Conservation (phyloP, 2,797 vertebrate genomes). For the Perdix hodgsoniae region DNA sequence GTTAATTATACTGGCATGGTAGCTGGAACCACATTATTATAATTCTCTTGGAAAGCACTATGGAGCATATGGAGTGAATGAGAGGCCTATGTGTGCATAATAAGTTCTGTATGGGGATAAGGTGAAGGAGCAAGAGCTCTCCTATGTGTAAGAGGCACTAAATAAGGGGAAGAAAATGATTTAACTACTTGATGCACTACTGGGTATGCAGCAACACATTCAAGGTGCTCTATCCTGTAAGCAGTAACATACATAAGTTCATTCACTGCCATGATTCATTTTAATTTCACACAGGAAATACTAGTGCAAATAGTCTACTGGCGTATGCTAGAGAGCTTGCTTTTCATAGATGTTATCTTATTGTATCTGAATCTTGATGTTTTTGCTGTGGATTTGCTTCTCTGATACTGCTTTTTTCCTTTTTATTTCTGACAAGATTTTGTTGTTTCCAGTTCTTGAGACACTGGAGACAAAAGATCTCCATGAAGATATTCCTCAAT, state of each 20-base stretch:
- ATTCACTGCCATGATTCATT: neutral
- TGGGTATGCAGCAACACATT: neutral
- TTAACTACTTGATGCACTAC: conserved; percentile 65
- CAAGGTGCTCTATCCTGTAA: conserved; percentile 33
- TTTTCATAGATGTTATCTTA: neutral
- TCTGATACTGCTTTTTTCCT: neutral
- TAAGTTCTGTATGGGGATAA: conserved; percentile 69
- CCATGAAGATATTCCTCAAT: neutral
- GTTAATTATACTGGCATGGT: conserved; percentile 37
- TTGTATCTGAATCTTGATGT: neutral
- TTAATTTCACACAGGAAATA: conserved; percentile 23
- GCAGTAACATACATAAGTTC: conserved; percentile 13
- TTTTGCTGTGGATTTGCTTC: neutral
- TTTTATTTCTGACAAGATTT: neutral
- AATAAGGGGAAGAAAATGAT: conserved; percentile 62
- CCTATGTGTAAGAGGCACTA: conserved; percentile 65
- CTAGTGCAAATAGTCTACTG: neutral
- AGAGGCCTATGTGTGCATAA: conserved; percentile 63
- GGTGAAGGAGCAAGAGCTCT: conserved; percentile 74
- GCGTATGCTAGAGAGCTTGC: neutral
- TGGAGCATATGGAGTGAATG: conserved; percentile 61
- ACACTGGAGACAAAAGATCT: neutral
- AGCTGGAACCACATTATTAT: conserved; percentile 39
- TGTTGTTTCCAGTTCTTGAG: neutral
- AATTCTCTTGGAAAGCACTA: conserved; percentile 63